Percentiles rank a stretch among this genome's conserved stretches.
phyloP scores from a whole-genome alignment of 2,113 vertebrate genomes.

The Ibidorhyncha struthersii region DNA sequence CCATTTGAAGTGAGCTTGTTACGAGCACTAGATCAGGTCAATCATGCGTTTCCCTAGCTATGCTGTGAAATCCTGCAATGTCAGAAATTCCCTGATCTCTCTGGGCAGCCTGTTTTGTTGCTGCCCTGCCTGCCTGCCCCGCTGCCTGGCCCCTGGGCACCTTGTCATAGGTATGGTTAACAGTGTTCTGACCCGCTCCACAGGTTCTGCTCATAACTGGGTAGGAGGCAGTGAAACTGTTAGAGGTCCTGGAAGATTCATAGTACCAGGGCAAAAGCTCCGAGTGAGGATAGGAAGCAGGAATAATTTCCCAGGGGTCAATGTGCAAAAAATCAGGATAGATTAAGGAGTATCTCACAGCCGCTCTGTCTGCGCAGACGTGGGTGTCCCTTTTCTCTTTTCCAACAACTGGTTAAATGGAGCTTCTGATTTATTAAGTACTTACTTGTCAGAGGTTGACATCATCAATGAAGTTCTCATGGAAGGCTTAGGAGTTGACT shows the following conservation, averaged over 20 bases:
- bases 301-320: not conserved
- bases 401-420: not conserved
- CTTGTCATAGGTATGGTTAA: not conserved
- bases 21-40: not conserved
- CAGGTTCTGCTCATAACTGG: not conserved
- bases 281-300: not conserved
- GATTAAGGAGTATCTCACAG: not conserved
- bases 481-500: not conserved
- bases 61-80: not conserved
- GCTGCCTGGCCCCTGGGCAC: not conserved
- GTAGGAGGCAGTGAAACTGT: not conserved
- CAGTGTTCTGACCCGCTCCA: not conserved
- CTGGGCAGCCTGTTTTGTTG: rapidly evolving
- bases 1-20: not conserved
- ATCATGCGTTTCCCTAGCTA: not conserved
- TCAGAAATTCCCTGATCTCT: not conserved
- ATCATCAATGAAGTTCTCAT: not conserved
- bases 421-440: not conserved
- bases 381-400: not conserved
- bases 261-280: not conserved
- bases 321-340: not conserved
- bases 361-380: not conserved
- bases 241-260: not conserved
- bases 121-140: rapidly evolving
- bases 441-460: not conserved